These are phyloP conservation scores for Umimayanthus chanpuru DNA, from an alignment of 92 coral and sea anemone species.

Conservation along the genomic window DNA sequence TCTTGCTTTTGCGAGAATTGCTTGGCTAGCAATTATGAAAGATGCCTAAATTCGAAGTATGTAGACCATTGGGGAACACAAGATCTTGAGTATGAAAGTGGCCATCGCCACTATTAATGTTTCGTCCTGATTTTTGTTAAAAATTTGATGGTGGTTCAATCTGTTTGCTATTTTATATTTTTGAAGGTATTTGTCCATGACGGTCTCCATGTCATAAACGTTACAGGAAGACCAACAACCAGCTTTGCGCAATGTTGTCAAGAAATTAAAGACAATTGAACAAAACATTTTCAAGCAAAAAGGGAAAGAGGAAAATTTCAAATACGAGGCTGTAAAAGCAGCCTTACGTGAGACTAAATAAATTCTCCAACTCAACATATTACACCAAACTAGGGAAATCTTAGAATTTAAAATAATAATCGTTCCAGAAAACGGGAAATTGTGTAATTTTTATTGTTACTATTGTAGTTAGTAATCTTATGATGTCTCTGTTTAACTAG, in stretches of 20 bases:
- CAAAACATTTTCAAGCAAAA: neutral
- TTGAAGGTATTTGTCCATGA: no score
- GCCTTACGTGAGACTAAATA: neutral
- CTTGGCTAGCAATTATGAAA: neutral
- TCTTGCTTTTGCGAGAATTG: neutral
- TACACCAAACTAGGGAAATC: neutral
- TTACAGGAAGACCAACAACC: neutral
- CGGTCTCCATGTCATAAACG: no score
- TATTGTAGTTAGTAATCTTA: no score
- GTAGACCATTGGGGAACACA: neutral
- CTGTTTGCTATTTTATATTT: no score
- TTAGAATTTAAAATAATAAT: neutral
- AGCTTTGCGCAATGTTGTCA: neutral
- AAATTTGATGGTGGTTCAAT: no score
- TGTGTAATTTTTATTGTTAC: no score
- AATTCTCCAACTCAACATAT: neutral
- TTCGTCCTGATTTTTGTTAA: no score
- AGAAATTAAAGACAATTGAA: neutral
- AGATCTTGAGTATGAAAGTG: neutral
- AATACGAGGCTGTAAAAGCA: neutral
- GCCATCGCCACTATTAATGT: no score
- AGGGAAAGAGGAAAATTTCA: neutral
- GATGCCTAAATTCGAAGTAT: neutral
- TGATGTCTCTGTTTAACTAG: no score
- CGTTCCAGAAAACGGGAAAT: neutral